Evolutionary conservation across 2,797 vertebrate species (phyloP).

Genomic region (Gephyroberyx darwinii): DNA sequence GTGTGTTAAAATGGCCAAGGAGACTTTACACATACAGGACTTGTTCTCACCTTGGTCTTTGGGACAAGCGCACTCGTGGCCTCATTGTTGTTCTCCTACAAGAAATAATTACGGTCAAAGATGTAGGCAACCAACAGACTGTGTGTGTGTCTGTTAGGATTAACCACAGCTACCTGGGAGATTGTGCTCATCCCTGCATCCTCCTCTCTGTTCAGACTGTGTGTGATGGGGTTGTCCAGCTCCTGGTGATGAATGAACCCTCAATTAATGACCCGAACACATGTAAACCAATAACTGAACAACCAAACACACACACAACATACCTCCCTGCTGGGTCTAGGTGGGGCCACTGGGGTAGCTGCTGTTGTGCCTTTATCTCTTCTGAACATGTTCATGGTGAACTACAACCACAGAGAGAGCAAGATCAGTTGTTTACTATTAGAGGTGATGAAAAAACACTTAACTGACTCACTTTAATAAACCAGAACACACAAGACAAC

Average conservation of each 20-base stretch:
- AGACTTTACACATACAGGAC: too few relatives aligned
- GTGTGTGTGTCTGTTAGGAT: neutral
- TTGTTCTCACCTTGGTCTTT: constrained; percentile 15
- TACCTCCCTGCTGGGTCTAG: constrained; percentile 59
- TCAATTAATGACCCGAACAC: neutral
- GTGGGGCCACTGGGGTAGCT: constrained; percentile 47
- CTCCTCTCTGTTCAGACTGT: constrained; percentile 25
- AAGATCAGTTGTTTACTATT: too few relatives aligned
- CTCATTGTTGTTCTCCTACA: constrained; percentile 29
- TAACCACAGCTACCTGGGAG: constrained; percentile 42
- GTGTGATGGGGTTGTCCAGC: constrained; percentile 33
- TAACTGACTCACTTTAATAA: too few relatives aligned
- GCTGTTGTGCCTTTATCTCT: constrained; percentile 44
- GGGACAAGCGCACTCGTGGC: neutral
- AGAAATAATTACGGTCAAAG: neutral
- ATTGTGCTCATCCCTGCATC: neutral
- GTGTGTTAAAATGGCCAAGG: too few relatives aligned
- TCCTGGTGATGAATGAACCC: constrained; percentile 44
- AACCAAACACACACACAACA: neutral
- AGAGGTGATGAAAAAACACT: too few relatives aligned
- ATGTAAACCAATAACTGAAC: neutral
- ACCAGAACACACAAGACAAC: too few relatives aligned
- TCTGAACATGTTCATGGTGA: constrained; percentile 65
- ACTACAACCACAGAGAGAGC: neutral
- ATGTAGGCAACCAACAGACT: neutral